A percentile compares a stretch with the other conserved stretches of the same genome.
phyloP scores from a whole-genome alignment of 2,797 vertebrate species.

The Pampus argenteus region DNA sequence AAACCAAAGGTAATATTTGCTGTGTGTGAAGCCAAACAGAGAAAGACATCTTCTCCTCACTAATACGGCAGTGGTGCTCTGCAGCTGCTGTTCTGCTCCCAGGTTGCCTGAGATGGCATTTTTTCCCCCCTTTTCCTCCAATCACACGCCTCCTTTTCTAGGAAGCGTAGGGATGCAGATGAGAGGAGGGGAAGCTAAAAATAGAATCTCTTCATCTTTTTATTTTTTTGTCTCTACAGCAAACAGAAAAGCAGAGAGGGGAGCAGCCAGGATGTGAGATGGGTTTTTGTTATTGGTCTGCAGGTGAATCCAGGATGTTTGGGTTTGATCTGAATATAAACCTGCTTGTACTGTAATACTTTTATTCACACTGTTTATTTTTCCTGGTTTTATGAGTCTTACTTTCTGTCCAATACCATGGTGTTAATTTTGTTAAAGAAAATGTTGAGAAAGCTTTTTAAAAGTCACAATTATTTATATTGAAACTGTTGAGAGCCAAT shows the following conservation, averaged over 20 bases:
- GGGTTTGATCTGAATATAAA: constrained; percentile 26
- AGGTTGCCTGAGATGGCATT: constrained; percentile 65
- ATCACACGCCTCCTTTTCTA: constrained; percentile 73
- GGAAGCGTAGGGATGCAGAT: constrained; percentile 76
- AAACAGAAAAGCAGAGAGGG: constrained; percentile 59
- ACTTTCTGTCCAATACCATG: too few relatives aligned
- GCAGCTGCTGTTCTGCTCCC: constrained; percentile 45
- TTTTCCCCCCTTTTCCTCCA: constrained; percentile 51
- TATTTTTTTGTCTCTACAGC: constrained; percentile 44
- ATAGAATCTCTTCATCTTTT: constrained; percentile 72
- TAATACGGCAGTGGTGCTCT: constrained; percentile 15
- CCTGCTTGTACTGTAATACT: background rate
- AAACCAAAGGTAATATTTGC: background rate
- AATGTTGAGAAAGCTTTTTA: background rate
- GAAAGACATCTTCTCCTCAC: constrained; percentile 18
- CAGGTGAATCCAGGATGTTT: constrained; percentile 54
- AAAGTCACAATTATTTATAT: background rate
- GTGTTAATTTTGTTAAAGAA: too few relatives aligned
- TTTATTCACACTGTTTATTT: background rate
- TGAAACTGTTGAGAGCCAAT: background rate
- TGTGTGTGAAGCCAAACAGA: background rate
- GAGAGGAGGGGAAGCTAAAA: constrained; percentile 77
- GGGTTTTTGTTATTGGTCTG: constrained; percentile 23
- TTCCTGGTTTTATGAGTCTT: too few relatives aligned
- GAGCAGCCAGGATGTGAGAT: constrained; percentile 54